These are phyloP conservation scores for Theocolax elegans DNA, from an alignment of 1,140 invertebrate genomes.

Conservation along the genomic window DNA sequence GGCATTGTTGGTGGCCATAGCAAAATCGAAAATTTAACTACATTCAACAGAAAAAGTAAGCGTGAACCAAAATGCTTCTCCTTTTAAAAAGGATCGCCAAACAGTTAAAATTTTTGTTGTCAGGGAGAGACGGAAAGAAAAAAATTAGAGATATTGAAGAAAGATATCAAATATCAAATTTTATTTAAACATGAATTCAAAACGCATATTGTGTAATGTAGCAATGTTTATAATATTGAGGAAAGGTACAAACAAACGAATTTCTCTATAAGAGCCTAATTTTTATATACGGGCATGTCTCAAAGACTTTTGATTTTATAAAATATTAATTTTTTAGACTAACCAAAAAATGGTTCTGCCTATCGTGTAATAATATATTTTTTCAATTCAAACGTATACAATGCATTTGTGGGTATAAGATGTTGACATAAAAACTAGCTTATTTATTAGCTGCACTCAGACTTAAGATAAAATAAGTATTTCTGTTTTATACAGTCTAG, in stretches of 20 bases:
- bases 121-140: constrained; percentile 46
- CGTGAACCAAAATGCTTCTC: background rate
- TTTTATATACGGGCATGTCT: too few species aligned
- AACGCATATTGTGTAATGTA: background rate
- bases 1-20: constrained; percentile 54
- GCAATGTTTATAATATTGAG: background rate
- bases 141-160: background rate
- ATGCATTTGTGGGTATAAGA: too few species aligned
- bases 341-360: too few species aligned
- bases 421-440: too few species aligned
- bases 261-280: constrained; percentile 14
- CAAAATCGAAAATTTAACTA: constrained; percentile 48
- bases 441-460: too few species aligned
- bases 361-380: too few species aligned
- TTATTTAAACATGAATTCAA: constrained; percentile 1
- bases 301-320: too few species aligned
- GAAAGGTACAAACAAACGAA: background rate
- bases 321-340: too few species aligned
- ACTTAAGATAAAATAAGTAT: too few species aligned
- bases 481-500: background rate
- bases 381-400: too few species aligned
- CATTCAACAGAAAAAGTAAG: background rate
- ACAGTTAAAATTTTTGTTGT: constrained; percentile 26
- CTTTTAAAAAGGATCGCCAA: constrained; percentile 15
- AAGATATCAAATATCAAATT: background rate